Evolutionary conservation across 2,797 vertebrate genomes (phyloP).

Genomic region (Catamblyrhynchus diadema): DNA sequence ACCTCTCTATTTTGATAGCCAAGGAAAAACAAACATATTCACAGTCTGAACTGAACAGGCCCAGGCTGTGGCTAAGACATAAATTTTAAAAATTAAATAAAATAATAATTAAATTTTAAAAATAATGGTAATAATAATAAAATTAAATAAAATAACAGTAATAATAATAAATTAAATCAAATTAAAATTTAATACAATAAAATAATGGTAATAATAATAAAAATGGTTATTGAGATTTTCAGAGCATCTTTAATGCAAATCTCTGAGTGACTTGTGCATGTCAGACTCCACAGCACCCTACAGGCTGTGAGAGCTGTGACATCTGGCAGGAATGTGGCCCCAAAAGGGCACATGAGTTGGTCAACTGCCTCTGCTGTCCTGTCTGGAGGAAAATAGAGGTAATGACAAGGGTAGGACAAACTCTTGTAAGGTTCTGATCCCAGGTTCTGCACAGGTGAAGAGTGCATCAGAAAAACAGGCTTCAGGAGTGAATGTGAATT

Average conservation of each 20-base stretch:
- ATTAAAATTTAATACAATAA: not conserved
- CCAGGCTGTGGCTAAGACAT: not conserved
- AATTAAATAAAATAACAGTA: not conserved
- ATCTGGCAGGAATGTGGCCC: fast-evolving
- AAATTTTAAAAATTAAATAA: not conserved
- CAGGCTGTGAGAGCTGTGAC: not conserved
- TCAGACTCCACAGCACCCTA: not conserved
- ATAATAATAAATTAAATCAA: too few species aligned
- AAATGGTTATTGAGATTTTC: not conserved
- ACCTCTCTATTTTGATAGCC: not conserved
- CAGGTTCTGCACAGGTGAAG: not conserved
- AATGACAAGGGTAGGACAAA: not conserved
- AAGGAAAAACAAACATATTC: not conserved
- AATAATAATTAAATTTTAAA: too few species aligned
- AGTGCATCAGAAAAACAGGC: not conserved
- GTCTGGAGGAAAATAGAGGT: not conserved
- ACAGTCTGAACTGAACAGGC: not conserved
- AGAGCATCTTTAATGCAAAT: not conserved
- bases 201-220: not conserved
- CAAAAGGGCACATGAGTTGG: not conserved
- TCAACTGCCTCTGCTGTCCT: not conserved
- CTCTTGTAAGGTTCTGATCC: not conserved
- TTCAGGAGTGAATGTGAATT: not conserved
- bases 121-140: too few species aligned
- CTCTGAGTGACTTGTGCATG: not conserved